These are phyloP conservation scores for Platyrinchus mystaceus DNA, from an alignment of 2,797 vertebrate species.

Conservation along the genomic window DNA sequence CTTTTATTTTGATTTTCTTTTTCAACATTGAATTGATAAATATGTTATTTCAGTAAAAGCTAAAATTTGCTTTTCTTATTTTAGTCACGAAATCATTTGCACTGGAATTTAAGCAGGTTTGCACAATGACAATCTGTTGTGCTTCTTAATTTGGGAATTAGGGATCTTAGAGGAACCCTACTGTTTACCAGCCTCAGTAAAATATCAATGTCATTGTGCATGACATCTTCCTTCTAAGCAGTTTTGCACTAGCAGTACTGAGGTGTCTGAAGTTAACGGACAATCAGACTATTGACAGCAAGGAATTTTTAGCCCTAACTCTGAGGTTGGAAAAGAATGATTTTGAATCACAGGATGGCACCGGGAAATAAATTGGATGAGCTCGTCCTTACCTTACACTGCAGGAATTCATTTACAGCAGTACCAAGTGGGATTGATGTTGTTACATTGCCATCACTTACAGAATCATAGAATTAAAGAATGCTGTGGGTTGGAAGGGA, in stretches of 20 bases:
- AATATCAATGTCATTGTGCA: background rate
- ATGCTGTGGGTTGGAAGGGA: background rate
- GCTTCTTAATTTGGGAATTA: slow-evolving; percentile 41
- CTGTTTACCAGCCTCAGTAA: background rate
- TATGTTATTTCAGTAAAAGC: background rate
- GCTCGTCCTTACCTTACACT: background rate
- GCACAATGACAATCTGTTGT: slow-evolving; percentile 1
- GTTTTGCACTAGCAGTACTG: background rate
- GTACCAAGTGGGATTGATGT: rapidly evolving
- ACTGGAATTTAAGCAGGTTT: slow-evolving; percentile 10
- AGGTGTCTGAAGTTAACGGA: background rate
- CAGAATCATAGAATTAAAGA: background rate
- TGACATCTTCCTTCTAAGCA: background rate
- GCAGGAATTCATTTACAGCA: background rate
- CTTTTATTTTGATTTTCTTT: background rate
- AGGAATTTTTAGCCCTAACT: background rate
- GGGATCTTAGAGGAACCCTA: slow-evolving; percentile 17
- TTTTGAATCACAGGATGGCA: background rate
- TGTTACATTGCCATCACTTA: rapidly evolving
- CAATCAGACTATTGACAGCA: background rate
- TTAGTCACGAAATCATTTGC: background rate
- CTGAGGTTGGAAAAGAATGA: background rate
- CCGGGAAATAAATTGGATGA: background rate
- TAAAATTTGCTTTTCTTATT: background rate
- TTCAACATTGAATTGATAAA: background rate